Evolutionary conservation across 37 sponge, comb jelly and placozoan genomes (phyloP).

Genomic region (Amphimedon queenslandica): DNA sequence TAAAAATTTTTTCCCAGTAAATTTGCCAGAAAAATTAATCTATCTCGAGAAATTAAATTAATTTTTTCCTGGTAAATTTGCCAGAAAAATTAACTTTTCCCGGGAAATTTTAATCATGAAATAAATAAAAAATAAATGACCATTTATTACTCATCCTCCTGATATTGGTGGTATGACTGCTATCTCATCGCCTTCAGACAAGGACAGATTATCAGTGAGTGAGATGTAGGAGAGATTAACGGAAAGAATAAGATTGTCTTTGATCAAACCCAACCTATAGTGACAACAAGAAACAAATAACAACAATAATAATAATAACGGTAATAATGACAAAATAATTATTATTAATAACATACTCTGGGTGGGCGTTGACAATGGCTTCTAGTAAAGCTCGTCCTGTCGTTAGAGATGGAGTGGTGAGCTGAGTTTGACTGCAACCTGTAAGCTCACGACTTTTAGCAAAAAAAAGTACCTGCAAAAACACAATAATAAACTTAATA

Average conservation of each 20-base stretch:
- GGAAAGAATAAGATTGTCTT: constrained; percentile 55
- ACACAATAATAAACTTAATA: no score
- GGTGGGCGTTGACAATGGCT: constrained; percentile 25
- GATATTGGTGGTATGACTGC: constrained; percentile 95
- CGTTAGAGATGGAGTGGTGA: constrained; percentile 1
- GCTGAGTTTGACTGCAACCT: constrained; percentile 13
- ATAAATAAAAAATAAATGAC: no score
- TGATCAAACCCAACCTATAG: constrained; percentile 33
- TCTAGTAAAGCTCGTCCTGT: constrained; percentile 37
- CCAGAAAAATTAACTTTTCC: no score
- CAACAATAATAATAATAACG: not conserved
- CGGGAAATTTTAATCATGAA: no score
- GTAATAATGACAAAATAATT: not conserved
- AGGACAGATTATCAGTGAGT: constrained; percentile 13
- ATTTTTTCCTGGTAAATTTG: no score
- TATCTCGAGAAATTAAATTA: no score
- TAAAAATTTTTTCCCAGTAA: no score
- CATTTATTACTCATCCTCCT: constrained; percentile 59
- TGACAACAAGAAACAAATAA: not conserved
- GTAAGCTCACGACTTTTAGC: constrained; percentile 76
- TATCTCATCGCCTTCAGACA: constrained; percentile 67
- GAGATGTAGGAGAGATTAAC: constrained; percentile 80
- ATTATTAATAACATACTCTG: constrained; percentile 26
- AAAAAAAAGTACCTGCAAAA: constrained; percentile 78
- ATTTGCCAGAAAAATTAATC: no score